Percentiles rank a stretch among this genome's conserved stretches.
Conservation (phyloP, 2,888 invertebrate genomes). For the Diachrysia chrysitis region DNA sequence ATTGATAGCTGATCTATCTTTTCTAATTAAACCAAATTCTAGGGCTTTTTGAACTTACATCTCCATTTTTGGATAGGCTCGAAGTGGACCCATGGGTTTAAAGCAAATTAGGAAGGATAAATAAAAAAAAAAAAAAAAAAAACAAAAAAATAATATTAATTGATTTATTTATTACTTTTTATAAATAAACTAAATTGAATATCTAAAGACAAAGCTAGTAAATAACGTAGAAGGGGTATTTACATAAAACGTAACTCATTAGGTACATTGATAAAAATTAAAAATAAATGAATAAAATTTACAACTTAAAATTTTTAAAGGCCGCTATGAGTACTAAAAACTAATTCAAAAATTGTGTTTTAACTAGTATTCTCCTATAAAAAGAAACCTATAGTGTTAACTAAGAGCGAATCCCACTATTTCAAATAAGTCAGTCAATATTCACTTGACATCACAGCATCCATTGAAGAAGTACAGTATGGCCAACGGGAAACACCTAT, state of each 20-base stretch:
- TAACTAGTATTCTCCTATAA: slow-evolving; percentile 64
- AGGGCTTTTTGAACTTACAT: slow-evolving; percentile 60
- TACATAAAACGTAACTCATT: slow-evolving; percentile 82
- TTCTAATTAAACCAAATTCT: slow-evolving; percentile 44
- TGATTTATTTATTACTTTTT: slow-evolving; percentile 85
- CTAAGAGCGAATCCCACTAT: slow-evolving; percentile 69
- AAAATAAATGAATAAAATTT: slow-evolving; percentile 82
- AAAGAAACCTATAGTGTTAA: slow-evolving; percentile 66
- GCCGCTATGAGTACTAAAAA: slow-evolving; percentile 71
- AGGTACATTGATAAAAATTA: slow-evolving; percentile 72
- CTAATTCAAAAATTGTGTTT: slow-evolving; percentile 66
- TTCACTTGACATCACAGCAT: slow-evolving; percentile 74
- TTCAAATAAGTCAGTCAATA: slow-evolving; percentile 78
- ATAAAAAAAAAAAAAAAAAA: slow-evolving; percentile 70
- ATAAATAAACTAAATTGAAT: slow-evolving; percentile 87
- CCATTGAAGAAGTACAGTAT: slow-evolving; percentile 67
- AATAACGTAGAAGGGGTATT: slow-evolving; percentile 83
- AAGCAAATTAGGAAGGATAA: slow-evolving; percentile 62
- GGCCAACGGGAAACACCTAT: slow-evolving; percentile 65
- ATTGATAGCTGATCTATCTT: slow-evolving; percentile 39
- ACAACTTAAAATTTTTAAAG: slow-evolving; percentile 82
- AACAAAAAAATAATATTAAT: slow-evolving; percentile 76
- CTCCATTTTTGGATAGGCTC: slow-evolving; percentile 63
- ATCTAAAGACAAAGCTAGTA: slow-evolving; percentile 82
- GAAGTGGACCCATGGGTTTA: slow-evolving; percentile 72